Evolutionary conservation across 2,113 vertebrate genomes (phyloP), one percentile per base, ranked within the genome.

Genomic region (Nothoprocta pentlandii): DNA sequence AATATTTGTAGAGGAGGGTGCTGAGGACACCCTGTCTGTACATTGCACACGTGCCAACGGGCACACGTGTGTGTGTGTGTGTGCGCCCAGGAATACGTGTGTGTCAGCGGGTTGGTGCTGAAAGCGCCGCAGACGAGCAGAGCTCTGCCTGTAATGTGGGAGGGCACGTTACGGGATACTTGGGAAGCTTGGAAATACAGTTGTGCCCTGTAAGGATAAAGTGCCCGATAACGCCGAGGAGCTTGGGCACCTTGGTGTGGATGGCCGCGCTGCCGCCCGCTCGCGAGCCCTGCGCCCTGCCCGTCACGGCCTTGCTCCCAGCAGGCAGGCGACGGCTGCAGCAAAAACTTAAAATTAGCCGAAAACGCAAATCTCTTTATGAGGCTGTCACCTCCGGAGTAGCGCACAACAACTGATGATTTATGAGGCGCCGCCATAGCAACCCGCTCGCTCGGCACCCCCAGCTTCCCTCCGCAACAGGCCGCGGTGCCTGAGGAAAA

Each of bases 341-440:
- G 96, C 89, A 96, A 96, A 94, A 92, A 73, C 90, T 98, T 96
- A 97, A 98, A 98, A 98, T 97, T 98, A 97, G 95, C 96, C 75
- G 88, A 97, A 97, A 98, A 98, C 98, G 97, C 97, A 97, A 97
- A 98, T 98, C 86, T 91, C 90, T 97, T 98, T 97, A 96, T 97
- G 97, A 97, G 97, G 94, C 96, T 98, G 97, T 98, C 98, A 98
- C 96, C 93, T 96, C 97, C 95, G 95, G 97, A 98, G 98, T 97
- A 97, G 97, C 96, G 98, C 97, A 97, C 94, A 98, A 97, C 98
- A 98, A 98, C 96, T 97, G 97, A 97, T 98, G 98, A 98, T 98
- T 98, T 98, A 98, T 98, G 97, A 97, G 97, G 96, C 97, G 97
- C 95, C 97, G 95, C 98, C 97, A 97, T 98, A 97, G 97, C 96